Base-by-base conservation (phyloP, 2,888 invertebrate species). In the Troides helena region DNA sequence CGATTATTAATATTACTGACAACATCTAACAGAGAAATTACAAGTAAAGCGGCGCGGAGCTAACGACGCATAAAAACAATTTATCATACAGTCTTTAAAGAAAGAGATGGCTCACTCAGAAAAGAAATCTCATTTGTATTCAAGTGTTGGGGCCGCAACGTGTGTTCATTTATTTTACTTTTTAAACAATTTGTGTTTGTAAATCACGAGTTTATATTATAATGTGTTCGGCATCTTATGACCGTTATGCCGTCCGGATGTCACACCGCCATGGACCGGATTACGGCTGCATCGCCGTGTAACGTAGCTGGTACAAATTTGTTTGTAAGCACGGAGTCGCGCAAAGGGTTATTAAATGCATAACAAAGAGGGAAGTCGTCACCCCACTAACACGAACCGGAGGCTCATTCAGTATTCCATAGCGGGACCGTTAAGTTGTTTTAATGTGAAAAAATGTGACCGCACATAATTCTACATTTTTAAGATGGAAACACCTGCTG, bases 1-100 rank as follows among this genome's bases (percentile, higher is more conserved):
- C 81, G 82, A 85, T 86, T 90, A 92, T 92, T 91, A 90, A 91
- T 91, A 87, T 87, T 85, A 86, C 89, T 82, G 86, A 87, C 88
- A 89, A 88, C 87, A 86, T 89, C 84, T 86, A 85, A 84, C 83
- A 85, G 86, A 86, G 80, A 88, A 87, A 87, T 87, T 86, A 89
- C 86, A 85, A 85, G 87, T 84, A 84, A 84, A 83, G 78, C 83
- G 79, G 84, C 82, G 80, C 81, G 83, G 82, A 84, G 86, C 83
- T 89, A 90, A 90, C 90, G 88, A 89, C 81, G 86, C 87, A 80
- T 83, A 85, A 81, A 85, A 84, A 87, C 88, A 75, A 91, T 90
- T 87, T 84, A 90, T 91, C 90, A 88, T 87, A 78, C 76, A 80
- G 81, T 81, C 78, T 82, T 88, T 85, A 86, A 80, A 84, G 85